These are phyloP conservation scores for Phalacrocorax brasilianus DNA, from an alignment of 2,113 vertebrate genomes.

Conservation along the genomic window DNA sequence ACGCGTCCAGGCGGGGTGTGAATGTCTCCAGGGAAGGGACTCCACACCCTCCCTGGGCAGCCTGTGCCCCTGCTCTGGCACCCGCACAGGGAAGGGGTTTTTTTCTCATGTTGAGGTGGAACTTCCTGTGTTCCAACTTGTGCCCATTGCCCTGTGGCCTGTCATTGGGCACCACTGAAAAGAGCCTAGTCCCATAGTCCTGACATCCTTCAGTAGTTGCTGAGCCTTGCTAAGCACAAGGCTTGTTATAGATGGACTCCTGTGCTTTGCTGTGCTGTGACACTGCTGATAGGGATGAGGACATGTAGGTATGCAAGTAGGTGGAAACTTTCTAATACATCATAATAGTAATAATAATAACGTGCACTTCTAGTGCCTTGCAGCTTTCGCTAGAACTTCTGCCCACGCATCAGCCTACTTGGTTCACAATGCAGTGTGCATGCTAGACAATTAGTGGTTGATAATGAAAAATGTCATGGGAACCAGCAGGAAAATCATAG, in stretches of 20 bases:
- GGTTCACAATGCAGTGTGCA: slow-evolving; percentile 68
- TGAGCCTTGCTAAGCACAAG: neutral
- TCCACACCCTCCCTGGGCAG: no score
- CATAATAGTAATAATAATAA: slow-evolving; percentile 75
- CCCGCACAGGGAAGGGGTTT: no score
- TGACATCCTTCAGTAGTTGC: neutral
- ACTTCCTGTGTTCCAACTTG: no score
- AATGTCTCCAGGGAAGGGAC: no score
- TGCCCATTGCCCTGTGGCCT: no score
- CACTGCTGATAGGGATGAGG: slow-evolving; percentile 6
- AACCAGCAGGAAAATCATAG: slow-evolving; percentile 79
- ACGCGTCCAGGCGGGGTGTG: no score
- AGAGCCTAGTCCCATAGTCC: no score
- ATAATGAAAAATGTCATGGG: slow-evolving; percentile 80
- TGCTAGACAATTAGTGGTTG: slow-evolving; percentile 76
- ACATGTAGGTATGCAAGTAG: slow-evolving; percentile 62
- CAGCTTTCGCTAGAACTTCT: slow-evolving; percentile 68
- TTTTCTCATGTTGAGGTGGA: no score
- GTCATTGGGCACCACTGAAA: no score
- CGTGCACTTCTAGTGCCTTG: slow-evolving; percentile 57
- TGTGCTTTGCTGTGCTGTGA: neutral
- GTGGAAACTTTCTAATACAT: slow-evolving; percentile 73
- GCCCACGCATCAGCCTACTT: slow-evolving; percentile 77
- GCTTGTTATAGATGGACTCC: slow-evolving; percentile 28
- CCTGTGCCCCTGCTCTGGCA: no score